These are phyloP conservation scores for Campylorhamphus procurvoides DNA, from an alignment of 2,113 vertebrate genomes.

Conservation along the genomic window DNA sequence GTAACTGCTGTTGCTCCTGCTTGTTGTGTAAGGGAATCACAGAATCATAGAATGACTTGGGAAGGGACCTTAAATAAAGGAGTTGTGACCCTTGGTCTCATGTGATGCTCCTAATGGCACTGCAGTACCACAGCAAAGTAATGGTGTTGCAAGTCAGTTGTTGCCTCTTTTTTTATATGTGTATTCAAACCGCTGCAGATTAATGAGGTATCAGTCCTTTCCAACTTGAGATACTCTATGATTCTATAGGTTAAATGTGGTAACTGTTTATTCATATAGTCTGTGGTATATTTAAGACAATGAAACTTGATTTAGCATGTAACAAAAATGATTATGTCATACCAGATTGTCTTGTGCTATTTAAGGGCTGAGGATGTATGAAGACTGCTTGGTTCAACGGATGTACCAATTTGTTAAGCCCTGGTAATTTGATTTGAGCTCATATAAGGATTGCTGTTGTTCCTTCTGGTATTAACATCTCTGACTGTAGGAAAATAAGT, in stretches of 20 bases:
- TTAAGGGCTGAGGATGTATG: not conserved
- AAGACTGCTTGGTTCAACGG: not conserved
- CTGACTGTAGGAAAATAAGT: not conserved
- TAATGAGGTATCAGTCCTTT: not conserved
- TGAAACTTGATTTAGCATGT: not conserved
- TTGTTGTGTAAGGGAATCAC: not conserved
- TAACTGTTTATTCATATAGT: not conserved
- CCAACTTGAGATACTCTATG: not conserved
- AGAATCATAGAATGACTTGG: not conserved
- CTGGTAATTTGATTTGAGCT: not conserved
- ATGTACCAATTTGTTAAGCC: not conserved
- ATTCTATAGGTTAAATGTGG: not conserved
- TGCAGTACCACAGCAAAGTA: not conserved
- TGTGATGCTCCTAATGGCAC: not conserved
- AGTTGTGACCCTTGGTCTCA: not conserved
- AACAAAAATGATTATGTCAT: not conserved
- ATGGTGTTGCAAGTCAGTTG: not conserved
- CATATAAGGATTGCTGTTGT: not conserved
- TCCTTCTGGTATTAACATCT: not conserved
- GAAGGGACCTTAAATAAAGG: not conserved
- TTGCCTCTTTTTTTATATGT: not conserved
- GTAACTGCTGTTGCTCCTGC: not conserved
- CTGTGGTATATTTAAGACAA: not conserved
- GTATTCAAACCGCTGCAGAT: not conserved
- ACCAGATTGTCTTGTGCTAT: not conserved